Evolutionary conservation across 2,888 invertebrate genomes (phyloP), one percentile per base, ranked within the genome.

Genomic region (Tethea ocularis): DNA sequence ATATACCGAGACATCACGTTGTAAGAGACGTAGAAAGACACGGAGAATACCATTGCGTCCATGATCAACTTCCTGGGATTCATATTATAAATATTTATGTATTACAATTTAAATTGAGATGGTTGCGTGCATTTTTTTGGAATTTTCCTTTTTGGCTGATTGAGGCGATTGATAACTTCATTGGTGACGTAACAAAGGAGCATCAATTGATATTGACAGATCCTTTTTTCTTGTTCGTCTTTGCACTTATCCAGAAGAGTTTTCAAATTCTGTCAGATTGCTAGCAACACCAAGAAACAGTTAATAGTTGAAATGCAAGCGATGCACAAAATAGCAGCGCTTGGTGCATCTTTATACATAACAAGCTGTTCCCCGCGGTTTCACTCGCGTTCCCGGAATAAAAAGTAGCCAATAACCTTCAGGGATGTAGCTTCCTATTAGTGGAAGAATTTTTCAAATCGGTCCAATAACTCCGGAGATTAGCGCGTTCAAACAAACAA

Each of bases 11-110:
- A 74, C 84, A 86, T 84, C 10, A 84, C 15, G 15, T 65, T 74
- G 59, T 87, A 86, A 0, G 87, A 86, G 0, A 77, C 58, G 62
- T 75, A 84, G 55, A 82, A 84, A 0, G 87, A 87, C 0, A 75
- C 62, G 0, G 80, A 71, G 58, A 89, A 84, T 7, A 88, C 72
- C 1, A 80, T 51, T 3, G 67, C 62, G 56, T 87, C 86, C 7
- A 76, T 54, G 0, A 83, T 0, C 2, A 86, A 36, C 61, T 72
- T 83, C 58, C 64, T 80, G 2, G 62, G 64, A 36, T 71, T 77
- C 81, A 84, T 84, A 20, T 36, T 69, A 6, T 8, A 2, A 13
- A 8, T 10, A 17, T 6, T 10, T 24, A 22, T 52, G 2, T n/a
- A 23, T 52, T 26, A 10, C 17, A 4, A 52, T 52, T 52, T 17